Percentiles rank a stretch among this genome's conserved stretches.
Evolutionary conservation across 2,113 vertebrate species (phyloP).

Genomic region (Sinocyclocheilus grahami): DNA sequence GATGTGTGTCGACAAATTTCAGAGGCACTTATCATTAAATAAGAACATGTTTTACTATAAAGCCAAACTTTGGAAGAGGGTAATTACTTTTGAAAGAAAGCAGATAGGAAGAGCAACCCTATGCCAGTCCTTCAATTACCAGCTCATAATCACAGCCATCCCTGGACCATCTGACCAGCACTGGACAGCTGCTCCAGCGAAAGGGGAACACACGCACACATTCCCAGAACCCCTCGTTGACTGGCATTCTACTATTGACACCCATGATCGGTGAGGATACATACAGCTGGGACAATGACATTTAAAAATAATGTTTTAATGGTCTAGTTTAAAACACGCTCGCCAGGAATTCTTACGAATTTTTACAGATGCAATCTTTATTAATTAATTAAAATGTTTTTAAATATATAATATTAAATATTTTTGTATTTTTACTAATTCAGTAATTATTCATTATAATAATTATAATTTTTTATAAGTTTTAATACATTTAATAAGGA

Average conservation of each 20-base stretch:
- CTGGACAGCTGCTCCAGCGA: constrained; percentile 39
- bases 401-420: no score
- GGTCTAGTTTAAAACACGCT: background rate
- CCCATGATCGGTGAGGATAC: background rate
- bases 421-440: no score
- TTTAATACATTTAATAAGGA: no score
- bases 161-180: constrained; percentile 8
- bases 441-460: no score
- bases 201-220: background rate
- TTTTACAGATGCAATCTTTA: background rate
- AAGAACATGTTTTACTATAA: background rate
- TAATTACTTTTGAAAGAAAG: constrained; percentile 58
- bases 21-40: constrained; percentile 22
- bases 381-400: no score
- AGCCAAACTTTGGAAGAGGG: constrained; percentile 23
- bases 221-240: constrained; percentile 10
- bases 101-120: constrained; percentile 54
- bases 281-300: background rate
- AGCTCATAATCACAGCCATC: background rate
- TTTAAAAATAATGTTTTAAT: background rate
- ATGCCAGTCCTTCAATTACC: constrained; percentile 39
- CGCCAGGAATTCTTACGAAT: background rate
- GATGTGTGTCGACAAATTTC: background rate
- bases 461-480: fast-evolving
- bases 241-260: constrained; percentile 15